Evolutionary conservation across 64 coral and sea anemone genomes (phyloP), one percentile per base, ranked within the genome.

Genomic region (Pocillopora damicornis): DNA sequence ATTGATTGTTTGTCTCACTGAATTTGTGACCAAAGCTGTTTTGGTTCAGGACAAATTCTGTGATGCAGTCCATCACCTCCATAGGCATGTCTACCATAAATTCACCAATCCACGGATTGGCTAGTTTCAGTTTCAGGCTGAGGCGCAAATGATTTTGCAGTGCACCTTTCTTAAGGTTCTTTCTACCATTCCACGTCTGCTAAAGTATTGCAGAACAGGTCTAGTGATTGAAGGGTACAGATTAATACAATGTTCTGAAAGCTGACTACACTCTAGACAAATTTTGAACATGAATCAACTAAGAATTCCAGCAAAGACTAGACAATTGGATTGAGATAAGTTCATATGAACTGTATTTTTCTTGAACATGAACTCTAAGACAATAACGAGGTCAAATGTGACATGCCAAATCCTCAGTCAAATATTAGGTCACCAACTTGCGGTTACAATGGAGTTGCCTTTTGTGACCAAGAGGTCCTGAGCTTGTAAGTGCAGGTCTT

Each of bases 81-180:
- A 30, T 30, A 30, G 30, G 30, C 30, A 30, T 30, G 30, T 30
- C 30, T 0, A 30, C 30, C 30, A 30, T 30, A 30, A 76, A 76
- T 66, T 88, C 37, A 65, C 6, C 37, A 79, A 58, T 36, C 71
- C 88, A n/a, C 18, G 42, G 51, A 65, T 81, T 80, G 34, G 59
- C 79, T 0, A 82, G 61, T 1, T 82, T 82, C 38, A 61, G 35
- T 30, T 82, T 82, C 59, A 82, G 30, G 20, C 62, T 58, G 2
- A 80, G 60, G 3, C 79, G 79, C 79, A 13, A 82, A 82, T 67
- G 38, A 82, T 82, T 42, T 82, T 66, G 16, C 23, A 61, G 81
- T 90, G 79, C 4, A 90, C 13, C 79, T 90, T 90, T 22, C 73
- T 1, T 15, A 90, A 58, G 20, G 57, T 37, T 65, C 35, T 86